phyloP scores from a whole-genome alignment of 2,888 invertebrate species.

The Clitarchus hookeri region DNA sequence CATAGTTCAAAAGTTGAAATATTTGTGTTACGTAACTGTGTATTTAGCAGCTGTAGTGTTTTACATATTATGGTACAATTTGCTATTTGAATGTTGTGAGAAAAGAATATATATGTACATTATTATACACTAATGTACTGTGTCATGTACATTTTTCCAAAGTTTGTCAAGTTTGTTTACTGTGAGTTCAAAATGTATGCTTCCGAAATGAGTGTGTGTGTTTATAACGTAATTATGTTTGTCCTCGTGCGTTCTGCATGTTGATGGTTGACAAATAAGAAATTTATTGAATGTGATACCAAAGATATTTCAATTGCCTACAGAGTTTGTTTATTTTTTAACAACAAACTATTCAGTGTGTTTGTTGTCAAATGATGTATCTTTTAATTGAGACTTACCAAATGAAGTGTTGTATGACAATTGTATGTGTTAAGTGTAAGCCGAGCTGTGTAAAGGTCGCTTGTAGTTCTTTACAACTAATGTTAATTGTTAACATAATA shows the following conservation, averaged over 20 bases:
- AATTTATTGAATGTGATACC: not conserved
- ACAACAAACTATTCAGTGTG: not conserved
- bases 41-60: not conserved
- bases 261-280: conserved; percentile 7
- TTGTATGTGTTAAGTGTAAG: not conserved
- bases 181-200: not conserved
- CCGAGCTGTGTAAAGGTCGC: not conserved
- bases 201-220: conserved; percentile 14
- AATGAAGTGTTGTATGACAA: not conserved
- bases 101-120: not conserved
- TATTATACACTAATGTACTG: conserved; percentile 1
- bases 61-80: conserved; percentile 1
- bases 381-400: not conserved
- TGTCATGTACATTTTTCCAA: not conserved
- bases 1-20: not conserved
- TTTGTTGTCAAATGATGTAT: too few species aligned
- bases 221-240: not conserved
- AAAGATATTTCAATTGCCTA: conserved; percentile 7
- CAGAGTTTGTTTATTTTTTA: not conserved
- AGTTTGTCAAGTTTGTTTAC: not conserved
- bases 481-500: too few species aligned
- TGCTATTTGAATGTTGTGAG: not conserved
- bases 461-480: not conserved
- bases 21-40: not conserved
- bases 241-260: not conserved